Evolutionary conservation across 1,140 invertebrate species (phyloP), one percentile per base, ranked within the genome.

Genomic region (Gryon sp.): DNA sequence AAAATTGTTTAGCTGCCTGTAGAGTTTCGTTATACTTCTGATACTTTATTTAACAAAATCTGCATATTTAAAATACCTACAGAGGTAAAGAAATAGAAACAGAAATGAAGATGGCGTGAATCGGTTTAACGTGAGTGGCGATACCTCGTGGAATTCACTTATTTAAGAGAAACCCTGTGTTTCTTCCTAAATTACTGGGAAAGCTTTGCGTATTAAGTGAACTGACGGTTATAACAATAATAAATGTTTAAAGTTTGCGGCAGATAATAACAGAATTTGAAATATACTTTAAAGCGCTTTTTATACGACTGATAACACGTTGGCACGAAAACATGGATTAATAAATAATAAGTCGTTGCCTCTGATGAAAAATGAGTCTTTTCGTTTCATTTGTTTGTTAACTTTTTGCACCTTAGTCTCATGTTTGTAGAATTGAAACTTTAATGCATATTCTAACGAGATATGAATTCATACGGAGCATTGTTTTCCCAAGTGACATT

Each of bases 1-100:
- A n/a, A n/a, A n/a, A n/a, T n/a, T n/a, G n/a, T n/a, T n/a, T n/a
- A n/a, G n/a, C n/a, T n/a, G n/a, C n/a, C n/a, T 76, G 66, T 59
- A 60, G 75, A 80, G 70, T 77, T 80, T 74, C 70, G 45, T 69
- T 70, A 70, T n/a, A 68, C 73, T 80, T 76, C 76, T 62, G 70
- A 70, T 79, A 70, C 60, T 72, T 81, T 77, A 81, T 81, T 81
- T 72, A 79, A 68, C 65, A 48, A 66, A 45, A n/a, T n/a, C 45
- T 81, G 65, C 77, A 79, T 79, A 81, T 81, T 79, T 79, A 68
- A 79, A 66, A 75, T 57, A 46, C 7, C 46, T 63, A 55, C 48
- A 28, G 52, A 62, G 40, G 53, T 40, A 62, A 57, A 43, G 62
- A 62, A 55, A 77, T 55, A 60, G 62, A 68, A 77, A 63, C 66